These are phyloP conservation scores for Molossus alvarezi DNA, from an alignment of 2,797 vertebrate species.

Conservation along the genomic window DNA sequence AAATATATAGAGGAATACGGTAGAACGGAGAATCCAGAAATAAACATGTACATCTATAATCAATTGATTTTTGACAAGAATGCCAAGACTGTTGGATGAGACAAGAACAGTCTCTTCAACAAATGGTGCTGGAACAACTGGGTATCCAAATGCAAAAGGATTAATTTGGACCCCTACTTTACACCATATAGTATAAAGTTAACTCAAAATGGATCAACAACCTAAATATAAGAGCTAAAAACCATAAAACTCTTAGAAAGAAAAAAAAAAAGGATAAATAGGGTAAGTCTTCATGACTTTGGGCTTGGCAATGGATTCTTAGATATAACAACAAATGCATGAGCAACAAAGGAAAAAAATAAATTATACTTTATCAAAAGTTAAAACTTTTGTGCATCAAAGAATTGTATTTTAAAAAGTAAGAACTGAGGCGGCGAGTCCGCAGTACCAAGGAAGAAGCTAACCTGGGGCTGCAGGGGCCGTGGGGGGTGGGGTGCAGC, in stretches of 20 bases:
- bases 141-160: neutral
- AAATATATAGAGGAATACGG: neutral
- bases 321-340: neutral
- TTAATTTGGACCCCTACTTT: neutral
- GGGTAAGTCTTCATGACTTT: neutral
- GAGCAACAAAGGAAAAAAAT: neutral
- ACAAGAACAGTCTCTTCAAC: neutral
- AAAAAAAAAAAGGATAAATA: neutral
- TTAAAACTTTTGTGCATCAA: neutral
- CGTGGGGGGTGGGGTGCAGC: too few species aligned
- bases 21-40: neutral
- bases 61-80: neutral
- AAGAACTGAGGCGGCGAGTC: too few species aligned
- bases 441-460: too few species aligned
- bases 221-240: neutral
- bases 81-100: neutral
- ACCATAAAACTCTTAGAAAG: neutral
- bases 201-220: constrained; percentile 12
- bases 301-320: neutral
- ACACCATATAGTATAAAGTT: neutral
- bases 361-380: neutral
- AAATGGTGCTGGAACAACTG: neutral
- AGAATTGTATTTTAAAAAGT: neutral
- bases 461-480: too few species aligned
- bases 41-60: neutral